Evolutionary conservation across 2,888 invertebrate genomes (phyloP).

Genomic region (Watsonalla cultraria): DNA sequence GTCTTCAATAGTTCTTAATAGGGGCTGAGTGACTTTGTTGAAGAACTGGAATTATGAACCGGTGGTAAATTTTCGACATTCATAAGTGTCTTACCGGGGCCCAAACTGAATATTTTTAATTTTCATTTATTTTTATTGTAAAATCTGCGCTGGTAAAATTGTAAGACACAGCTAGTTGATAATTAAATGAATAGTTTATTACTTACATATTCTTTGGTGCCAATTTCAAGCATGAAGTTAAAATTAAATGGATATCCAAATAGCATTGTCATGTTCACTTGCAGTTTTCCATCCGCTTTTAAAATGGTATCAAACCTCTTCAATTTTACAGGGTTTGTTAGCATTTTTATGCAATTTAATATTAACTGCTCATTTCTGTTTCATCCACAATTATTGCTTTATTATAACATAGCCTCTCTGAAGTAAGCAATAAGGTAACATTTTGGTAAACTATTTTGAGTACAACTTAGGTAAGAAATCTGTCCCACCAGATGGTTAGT

Average conservation of each 20-base stretch:
- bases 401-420: neutral
- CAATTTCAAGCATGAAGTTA: conserved; percentile 33
- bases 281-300: conserved; percentile 23
- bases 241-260: conserved; percentile 43
- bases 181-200: conserved; percentile 1
- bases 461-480: too few species aligned
- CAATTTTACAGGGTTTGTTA: conserved; percentile 36
- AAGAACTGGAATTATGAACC: conserved; percentile 45
- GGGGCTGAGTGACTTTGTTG: conserved; percentile 40
- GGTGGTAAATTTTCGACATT: neutral
- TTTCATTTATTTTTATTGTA: neutral
- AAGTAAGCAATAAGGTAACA: neutral
- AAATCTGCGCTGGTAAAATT: neutral
- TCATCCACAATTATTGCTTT: neutral
- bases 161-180: too few species aligned
- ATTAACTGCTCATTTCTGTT: neutral
- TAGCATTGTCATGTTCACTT: conserved; percentile 28
- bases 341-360: conserved; percentile 36
- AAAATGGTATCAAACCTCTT: conserved; percentile 28
- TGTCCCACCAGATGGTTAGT: too few species aligned
- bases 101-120: too few species aligned
- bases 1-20: conserved; percentile 60
- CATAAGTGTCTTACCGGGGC: too few species aligned
- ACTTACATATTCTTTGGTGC: conserved; percentile 49
- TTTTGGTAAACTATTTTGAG: too few species aligned